These are phyloP conservation scores for Leucopsar rothschildi DNA, from an alignment of 2,113 vertebrate species.

Conservation along the genomic window DNA sequence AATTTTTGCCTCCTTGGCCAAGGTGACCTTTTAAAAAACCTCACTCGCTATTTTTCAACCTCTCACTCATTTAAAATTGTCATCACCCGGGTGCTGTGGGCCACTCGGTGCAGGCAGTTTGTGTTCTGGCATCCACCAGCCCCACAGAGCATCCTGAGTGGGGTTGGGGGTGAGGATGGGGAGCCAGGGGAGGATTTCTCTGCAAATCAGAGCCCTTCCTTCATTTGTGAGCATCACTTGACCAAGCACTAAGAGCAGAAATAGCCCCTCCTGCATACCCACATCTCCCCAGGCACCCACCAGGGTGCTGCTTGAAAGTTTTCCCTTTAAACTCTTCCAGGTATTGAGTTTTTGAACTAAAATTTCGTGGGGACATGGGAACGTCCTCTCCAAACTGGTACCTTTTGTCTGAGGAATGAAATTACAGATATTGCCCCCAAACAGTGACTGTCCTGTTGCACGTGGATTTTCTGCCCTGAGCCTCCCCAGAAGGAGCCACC, in stretches of 20 bases:
- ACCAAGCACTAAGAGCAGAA: neutral
- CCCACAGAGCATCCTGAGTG: neutral
- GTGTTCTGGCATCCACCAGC: neutral
- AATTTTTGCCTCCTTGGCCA: slow-evolving; percentile 46
- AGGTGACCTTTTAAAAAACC: slow-evolving; percentile 33
- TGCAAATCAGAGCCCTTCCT: neutral
- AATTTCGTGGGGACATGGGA: rapidly evolving
- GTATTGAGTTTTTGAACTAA: neutral
- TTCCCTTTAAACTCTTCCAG: neutral
- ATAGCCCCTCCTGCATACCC: neutral
- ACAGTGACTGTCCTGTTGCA: neutral
- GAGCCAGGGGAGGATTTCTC: neutral
- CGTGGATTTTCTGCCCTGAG: neutral
- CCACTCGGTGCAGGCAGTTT: neutral
- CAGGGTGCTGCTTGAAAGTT: neutral
- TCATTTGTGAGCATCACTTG: neutral
- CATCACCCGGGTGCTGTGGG: rapidly evolving
- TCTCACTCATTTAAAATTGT: slow-evolving; percentile 33
- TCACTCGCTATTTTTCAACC: slow-evolving; percentile 26
- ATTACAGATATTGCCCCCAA: neutral
- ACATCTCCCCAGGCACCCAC: neutral
- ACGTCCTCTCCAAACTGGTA: rapidly evolving
- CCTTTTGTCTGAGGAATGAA: neutral
- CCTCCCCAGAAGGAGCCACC: neutral
- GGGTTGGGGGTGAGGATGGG: neutral